phyloP scores from a whole-genome alignment of 2,888 invertebrate genomes.

The Branchellion lobata region DNA sequence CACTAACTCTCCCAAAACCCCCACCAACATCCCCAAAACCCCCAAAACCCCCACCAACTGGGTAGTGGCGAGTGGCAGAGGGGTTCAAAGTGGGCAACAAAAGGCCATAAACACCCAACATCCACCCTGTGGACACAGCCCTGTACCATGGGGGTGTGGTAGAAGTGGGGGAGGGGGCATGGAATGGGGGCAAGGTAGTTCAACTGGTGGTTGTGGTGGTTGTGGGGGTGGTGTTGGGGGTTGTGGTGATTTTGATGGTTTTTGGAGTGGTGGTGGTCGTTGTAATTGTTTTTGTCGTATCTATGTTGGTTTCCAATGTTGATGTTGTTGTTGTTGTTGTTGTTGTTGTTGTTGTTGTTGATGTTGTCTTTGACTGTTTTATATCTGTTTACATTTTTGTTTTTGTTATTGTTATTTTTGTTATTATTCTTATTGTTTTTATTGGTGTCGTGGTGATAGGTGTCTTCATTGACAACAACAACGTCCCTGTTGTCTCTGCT shows the following conservation, averaged over 20 bases:
- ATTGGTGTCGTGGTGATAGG: neutral
- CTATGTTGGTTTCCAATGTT: neutral
- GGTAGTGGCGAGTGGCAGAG: slow-evolving; percentile 6
- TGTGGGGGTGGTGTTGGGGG: neutral
- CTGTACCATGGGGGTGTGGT: slow-evolving; percentile 29
- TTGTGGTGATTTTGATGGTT: neutral
- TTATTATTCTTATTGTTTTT: neutral
- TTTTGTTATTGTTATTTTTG: no score
- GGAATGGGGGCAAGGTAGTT: neutral
- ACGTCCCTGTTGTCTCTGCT: neutral
- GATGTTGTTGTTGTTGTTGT: neutral
- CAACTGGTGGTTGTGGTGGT: neutral
- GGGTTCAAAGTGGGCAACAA: slow-evolving; percentile 34
- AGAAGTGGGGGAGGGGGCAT: slow-evolving; percentile 9
- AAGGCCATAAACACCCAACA: slow-evolving; percentile 16
- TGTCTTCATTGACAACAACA: neutral
- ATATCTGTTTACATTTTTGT: no score
- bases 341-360: no score
- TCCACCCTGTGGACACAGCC: slow-evolving; percentile 37
- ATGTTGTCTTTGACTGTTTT: neutral
- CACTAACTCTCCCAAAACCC: no score
- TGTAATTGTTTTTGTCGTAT: neutral
- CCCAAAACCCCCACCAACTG: no score
- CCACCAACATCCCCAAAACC: no score
- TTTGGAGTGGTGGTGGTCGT: neutral